Conservation (phyloP, 2,888 invertebrate species). For the Plebejus argus region DNA sequence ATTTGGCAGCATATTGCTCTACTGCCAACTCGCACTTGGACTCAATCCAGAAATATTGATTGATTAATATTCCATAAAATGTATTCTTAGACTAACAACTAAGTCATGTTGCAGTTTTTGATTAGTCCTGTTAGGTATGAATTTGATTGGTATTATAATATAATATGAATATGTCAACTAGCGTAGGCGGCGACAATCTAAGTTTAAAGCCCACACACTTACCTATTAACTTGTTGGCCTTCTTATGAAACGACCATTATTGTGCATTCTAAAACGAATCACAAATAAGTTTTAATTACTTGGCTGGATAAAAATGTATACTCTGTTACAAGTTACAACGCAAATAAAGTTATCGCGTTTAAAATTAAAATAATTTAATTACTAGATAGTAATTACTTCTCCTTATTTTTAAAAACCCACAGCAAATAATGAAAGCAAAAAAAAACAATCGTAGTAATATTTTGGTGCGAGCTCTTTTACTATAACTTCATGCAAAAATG, state of each 20-base stretch:
- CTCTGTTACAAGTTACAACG: too few relatives aligned
- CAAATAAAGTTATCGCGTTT: background rate
- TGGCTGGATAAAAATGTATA: too few relatives aligned
- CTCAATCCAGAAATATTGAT: constrained; percentile 10
- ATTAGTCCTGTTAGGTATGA: background rate
- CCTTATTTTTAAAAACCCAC: too few relatives aligned
- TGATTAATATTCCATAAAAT: constrained; percentile 26
- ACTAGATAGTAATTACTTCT: too few relatives aligned
- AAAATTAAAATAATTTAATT: background rate
- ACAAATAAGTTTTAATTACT: background rate
- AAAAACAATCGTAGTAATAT: too few relatives aligned
- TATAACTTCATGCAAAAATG: background rate
- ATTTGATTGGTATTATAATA: too few relatives aligned
- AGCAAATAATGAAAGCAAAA: background rate
- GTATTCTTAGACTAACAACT: background rate
- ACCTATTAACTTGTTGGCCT: constrained; percentile 16
- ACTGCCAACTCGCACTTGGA: constrained; percentile 20
- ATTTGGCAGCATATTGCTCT: constrained; percentile 1
- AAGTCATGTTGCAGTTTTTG: background rate
- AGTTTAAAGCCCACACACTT: constrained; percentile 1
- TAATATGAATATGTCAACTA: background rate
- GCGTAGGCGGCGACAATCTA: constrained; percentile 13
- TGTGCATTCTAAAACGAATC: background rate
- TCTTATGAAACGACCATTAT: constrained; percentile 8
- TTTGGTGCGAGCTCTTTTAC: background rate